Conservation (phyloP, 2,797 vertebrate species). For the Epinephelus coioides region DNA sequence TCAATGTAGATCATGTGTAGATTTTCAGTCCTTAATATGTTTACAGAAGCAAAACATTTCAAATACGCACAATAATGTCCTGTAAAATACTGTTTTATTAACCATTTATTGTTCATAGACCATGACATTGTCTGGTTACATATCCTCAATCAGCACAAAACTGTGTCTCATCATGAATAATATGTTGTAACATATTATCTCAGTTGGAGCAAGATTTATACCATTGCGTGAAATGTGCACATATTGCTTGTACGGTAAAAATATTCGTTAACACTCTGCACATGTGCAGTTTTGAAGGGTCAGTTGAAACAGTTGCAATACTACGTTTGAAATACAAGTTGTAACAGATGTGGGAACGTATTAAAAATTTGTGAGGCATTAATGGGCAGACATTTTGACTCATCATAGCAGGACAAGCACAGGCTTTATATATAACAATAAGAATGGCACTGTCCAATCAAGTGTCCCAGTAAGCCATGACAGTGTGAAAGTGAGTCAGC, state of each 20-base stretch:
- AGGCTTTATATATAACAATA: not conserved
- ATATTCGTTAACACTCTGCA: not conserved
- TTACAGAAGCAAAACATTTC: conserved; percentile 8
- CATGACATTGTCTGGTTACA: not conserved
- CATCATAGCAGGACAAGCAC: not conserved
- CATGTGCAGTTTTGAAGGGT: too few relatives aligned
- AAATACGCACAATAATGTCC: not conserved
- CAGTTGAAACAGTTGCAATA: not conserved
- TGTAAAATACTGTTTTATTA: not conserved
- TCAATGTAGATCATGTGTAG: not conserved
- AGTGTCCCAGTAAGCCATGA: not conserved
- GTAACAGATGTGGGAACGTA: not conserved
- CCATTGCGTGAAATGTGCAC: too few relatives aligned
- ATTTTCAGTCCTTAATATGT: not conserved
- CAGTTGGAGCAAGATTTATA: not conserved
- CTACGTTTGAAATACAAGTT: not conserved
- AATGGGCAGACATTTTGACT: not conserved
- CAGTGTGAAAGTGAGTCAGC: not conserved
- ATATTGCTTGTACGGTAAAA: not conserved
- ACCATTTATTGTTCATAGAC: not conserved
- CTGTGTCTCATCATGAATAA: not conserved
- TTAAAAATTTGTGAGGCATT: not conserved
- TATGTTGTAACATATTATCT: not conserved
- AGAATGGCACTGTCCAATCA: not conserved
- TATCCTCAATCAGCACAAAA: conserved; percentile 1